Base-by-base conservation (phyloP, 2,797 vertebrate genomes). In the Melanotaenia trifasciata region DNA sequence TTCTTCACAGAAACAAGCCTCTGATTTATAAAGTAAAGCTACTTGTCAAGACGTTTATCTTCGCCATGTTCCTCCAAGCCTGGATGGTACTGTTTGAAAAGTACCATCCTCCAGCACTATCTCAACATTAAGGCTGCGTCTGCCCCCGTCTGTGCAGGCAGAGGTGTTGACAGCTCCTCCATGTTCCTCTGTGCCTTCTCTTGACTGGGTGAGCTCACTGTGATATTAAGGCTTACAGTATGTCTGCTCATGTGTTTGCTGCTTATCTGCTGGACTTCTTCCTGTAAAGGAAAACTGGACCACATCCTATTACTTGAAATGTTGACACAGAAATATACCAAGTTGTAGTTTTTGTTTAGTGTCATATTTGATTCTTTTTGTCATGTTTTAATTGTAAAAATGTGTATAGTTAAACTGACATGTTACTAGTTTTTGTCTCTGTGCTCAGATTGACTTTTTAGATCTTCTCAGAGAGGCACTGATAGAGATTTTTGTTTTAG, bases 181-280 rank as follows among this genome's bases (percentile, higher is more conserved):
- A 83, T 71, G 58, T 84, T 83, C 87, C 79, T 89, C 60, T n/a
- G 93, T 94, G 93, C 92, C 93, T 94, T 94, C 71, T 87, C 65
- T 73, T 71, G 64, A 84, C 72, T 70, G 64, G 69, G 58, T 72
- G 80, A 86, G 76, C 78, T 81, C 43, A 51, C 63, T 47, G 54
- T 67, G 67, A 81, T 50, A 70, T 83, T 61, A 60, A 5, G 8
- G 33, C 61, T 33, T 33, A 33, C 32, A 33, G 65, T 30, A 8
- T 22, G 36, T 73, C 70, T 40, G 66, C 74, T 86, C 61, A 72
- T 36, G 18, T 24, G 47, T 74, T 71, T 47, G 67, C 74, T 86
- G 74, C 80, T 90, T 69, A 74, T 69, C 53, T 36, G 26, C 67
- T 51, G 74, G 58, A 82, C 10, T 5, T 78, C 68, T 75, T 72